phyloP scores from a whole-genome alignment of 2,113 vertebrate genomes.

The Sebastes schlegelii region DNA sequence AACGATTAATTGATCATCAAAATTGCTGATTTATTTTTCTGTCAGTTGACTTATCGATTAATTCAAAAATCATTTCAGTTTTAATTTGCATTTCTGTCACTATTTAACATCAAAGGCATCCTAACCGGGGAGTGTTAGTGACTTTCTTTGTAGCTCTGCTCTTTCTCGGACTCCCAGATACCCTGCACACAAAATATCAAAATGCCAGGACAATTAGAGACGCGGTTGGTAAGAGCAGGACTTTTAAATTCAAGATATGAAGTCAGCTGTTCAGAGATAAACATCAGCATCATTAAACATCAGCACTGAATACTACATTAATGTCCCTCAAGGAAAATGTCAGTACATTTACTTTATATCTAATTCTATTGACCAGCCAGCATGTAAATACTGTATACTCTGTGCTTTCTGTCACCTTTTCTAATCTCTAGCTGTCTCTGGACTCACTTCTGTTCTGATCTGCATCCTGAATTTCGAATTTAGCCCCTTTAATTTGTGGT shows the following conservation, averaged over 20 bases:
- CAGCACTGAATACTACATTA: too few relatives aligned
- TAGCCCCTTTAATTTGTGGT: too few relatives aligned
- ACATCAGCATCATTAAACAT: too few relatives aligned
- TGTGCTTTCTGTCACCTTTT: too few relatives aligned
- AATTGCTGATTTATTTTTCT: neutral
- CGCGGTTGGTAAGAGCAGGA: neutral
- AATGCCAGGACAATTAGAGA: neutral
- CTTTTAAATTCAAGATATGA: neutral
- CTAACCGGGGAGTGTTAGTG: neutral
- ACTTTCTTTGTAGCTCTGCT: neutral
- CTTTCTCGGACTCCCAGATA: neutral
- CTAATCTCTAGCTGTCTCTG: neutral
- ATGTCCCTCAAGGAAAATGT: neutral
- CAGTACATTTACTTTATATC: too few relatives aligned
- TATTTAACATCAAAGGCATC: conserved; percentile 18
- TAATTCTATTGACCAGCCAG: too few relatives aligned
- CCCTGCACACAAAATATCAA: conserved; percentile 10
- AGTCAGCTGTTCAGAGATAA: neutral
- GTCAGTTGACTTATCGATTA: neutral
- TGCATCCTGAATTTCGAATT: too few relatives aligned
- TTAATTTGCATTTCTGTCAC: conserved; percentile 5
- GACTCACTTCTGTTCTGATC: neutral
- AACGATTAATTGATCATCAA: neutral
- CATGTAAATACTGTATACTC: too few relatives aligned
- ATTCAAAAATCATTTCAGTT: neutral